phyloP scores from a whole-genome alignment of 2,113 vertebrate species.

The Gallinago media region DNA sequence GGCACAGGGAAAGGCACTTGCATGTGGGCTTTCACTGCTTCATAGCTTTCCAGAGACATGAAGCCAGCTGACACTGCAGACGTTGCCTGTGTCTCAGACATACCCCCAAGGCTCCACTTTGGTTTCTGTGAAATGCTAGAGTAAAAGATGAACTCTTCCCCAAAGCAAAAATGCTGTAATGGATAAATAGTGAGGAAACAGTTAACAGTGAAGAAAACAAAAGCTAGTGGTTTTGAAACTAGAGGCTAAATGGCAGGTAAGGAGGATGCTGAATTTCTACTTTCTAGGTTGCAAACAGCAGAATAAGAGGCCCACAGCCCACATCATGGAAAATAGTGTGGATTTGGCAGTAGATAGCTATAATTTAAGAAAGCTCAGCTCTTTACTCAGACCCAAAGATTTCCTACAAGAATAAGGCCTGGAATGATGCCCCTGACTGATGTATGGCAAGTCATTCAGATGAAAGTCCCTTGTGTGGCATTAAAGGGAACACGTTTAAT shows the following conservation, averaged over 20 bases:
- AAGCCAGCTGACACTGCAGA: neutral
- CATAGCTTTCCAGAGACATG: neutral
- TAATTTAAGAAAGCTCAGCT: constrained; percentile 20
- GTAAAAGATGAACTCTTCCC: neutral
- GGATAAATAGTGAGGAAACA: neutral
- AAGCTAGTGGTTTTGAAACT: neutral
- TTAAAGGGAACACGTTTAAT: neutral
- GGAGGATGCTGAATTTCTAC: neutral
- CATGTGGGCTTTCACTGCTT: neutral
- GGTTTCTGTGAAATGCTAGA: neutral
- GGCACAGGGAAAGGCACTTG: neutral
- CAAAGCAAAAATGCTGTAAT: neutral
- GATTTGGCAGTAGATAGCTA: neutral
- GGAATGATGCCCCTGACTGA: neutral
- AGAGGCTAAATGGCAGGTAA: constrained; percentile 23
- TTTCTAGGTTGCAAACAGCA: constrained; percentile 22
- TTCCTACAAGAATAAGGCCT: constrained; percentile 20
- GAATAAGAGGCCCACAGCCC: neutral
- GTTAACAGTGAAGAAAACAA: neutral
- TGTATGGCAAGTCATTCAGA: neutral
- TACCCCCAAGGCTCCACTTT: neutral
- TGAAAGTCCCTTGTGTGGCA: neutral
- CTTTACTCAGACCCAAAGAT: neutral
- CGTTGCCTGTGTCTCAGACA: neutral
- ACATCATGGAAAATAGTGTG: neutral